Conservation (phyloP, 2,797 vertebrate species). For the Setipinna tenuifilis region DNA sequence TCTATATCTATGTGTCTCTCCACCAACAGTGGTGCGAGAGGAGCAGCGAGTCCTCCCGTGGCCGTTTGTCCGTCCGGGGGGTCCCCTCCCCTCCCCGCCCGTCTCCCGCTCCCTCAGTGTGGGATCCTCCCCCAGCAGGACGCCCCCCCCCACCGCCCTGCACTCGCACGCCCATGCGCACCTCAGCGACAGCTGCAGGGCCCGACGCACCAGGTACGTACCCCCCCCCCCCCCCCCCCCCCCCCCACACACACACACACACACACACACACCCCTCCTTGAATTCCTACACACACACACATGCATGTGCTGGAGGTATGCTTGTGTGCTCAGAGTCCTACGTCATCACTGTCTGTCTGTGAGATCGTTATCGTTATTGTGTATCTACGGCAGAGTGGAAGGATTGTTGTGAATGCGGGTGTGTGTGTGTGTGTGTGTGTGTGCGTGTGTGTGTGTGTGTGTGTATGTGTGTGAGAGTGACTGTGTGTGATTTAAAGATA, state of each 20-base stretch:
- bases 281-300: no score
- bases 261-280: no score
- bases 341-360: no score
- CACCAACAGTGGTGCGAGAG: conserved; percentile 67
- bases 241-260: neutral
- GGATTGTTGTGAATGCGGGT: no score
- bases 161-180: conserved; percentile 62
- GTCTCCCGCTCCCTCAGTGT: conserved; percentile 71
- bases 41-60: conserved; percentile 74
- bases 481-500: neutral
- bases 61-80: conserved; percentile 66
- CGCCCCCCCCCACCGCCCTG: conserved; percentile 56
- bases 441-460: neutral
- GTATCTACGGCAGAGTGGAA: no score
- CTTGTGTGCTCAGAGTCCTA: no score
- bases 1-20: neutral
- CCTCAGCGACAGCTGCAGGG: conserved; percentile 67
- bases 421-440: no score
- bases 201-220: conserved; percentile 72
- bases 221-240: neutral
- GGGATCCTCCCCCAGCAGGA: conserved; percentile 74
- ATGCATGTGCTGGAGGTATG: no score
- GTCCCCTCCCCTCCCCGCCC: conserved; percentile 67
- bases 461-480: neutral
- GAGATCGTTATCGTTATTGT: no score